Evolutionary conservation across 2,888 invertebrate genomes (phyloP).

Genomic region (Eugnorisma glareosa): DNA sequence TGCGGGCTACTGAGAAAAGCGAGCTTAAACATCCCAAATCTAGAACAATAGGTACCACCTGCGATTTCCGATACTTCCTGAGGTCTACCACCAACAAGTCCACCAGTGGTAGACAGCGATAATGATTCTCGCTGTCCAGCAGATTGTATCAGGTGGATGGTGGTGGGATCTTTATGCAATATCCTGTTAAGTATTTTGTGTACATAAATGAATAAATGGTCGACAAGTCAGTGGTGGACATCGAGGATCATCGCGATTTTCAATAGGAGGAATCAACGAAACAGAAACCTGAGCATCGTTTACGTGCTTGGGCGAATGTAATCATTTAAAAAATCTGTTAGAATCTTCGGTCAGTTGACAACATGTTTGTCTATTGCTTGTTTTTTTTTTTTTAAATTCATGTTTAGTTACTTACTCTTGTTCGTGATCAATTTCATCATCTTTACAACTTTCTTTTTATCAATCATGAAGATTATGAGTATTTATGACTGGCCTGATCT

Average conservation of each 20-base stretch:
- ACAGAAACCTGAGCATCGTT: neutral
- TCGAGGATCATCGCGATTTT: neutral
- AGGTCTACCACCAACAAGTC: no score
- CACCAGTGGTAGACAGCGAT: no score
- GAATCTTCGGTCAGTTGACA: neutral
- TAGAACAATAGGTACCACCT: neutral
- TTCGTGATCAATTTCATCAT: constrained; percentile 7
- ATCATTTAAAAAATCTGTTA: neutral
- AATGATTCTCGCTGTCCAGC: no score
- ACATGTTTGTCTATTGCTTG: neutral
- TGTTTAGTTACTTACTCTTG: neutral
- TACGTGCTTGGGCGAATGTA: neutral
- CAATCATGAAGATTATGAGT: neutral
- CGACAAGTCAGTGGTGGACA: no score
- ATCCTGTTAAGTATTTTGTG: no score
- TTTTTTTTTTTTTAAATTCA: neutral
- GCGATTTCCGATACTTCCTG: no score
- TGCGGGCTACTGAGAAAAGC: no score
- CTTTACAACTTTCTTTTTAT: neutral
- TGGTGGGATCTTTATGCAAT: no score
- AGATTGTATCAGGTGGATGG: no score
- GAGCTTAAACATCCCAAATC: neutral
- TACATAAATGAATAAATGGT: no score
- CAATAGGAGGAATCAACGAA: neutral
- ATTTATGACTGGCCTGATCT: neutral